Base-by-base conservation (phyloP, 2,888 invertebrate species). In the Ferrisia virgata region DNA sequence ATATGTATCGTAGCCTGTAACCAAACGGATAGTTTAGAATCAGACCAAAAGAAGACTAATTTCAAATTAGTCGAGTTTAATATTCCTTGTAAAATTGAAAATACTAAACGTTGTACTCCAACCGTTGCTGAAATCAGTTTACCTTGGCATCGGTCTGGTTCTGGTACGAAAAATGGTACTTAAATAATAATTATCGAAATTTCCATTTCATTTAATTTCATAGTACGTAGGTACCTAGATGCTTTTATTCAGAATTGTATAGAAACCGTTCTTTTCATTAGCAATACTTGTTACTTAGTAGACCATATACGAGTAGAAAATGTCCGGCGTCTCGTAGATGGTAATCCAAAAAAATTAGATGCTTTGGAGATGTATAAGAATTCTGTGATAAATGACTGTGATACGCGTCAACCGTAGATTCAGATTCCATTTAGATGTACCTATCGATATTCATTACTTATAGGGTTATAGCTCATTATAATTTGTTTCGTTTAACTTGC, bases 51-150 rank as follows among this genome's bases (percentile, higher is more conserved):
- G 39, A 82, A 82, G 43, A 79, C 79, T 79, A 43, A 72, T 33
- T 72, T 33, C 36, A 69, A 53, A 43, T 58, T 64, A 64, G 43
- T 36, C 36, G 58, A 72, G 18, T 82, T 82, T 69, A 69, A 69
- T 69, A 69, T 58, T 82, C 36, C 69, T 64, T 28, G n/a, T 69
- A 82, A 58, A 31, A 31, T 39, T 31, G 36, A 76, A 72, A 43
- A 43, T 18, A 80, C 22, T 28, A 28, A 58, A 40, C n/a, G 40
- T 79, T 53, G 64, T 39, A 84, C 53, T 79, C 96, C 95, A 36
- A 96, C 96, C 2, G 95, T 95, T 2, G 95, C 95, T 1, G 96
- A 97, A 90, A 94, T 94, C 76, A 93, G 95, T 91, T 91, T 97
- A 88, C 97, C 97, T 82, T 97, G 97, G 97, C 96, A 96, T 90